These are phyloP conservation scores for Scopus umbretta DNA, from an alignment of 2,113 vertebrate genomes.

Conservation along the genomic window DNA sequence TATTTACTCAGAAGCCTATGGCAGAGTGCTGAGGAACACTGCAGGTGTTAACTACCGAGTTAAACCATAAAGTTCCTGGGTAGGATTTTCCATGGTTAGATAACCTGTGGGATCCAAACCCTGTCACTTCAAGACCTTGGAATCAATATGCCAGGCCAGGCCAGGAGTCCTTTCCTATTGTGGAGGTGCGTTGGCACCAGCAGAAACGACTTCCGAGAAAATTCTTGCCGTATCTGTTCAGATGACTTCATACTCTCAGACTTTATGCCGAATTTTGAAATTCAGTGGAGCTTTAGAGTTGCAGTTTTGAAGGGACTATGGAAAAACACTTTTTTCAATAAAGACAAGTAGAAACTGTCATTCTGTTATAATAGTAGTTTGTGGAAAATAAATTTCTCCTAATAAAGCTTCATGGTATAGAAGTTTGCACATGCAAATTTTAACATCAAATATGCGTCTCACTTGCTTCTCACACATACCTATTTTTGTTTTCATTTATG, in stretches of 20 bases:
- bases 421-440: background rate
- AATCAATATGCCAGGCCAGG: background rate
- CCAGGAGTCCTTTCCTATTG: background rate
- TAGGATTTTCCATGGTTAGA: background rate
- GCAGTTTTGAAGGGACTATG: background rate
- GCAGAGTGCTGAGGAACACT: background rate
- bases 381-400: background rate
- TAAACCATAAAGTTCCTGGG: background rate
- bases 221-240: background rate
- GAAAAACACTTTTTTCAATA: background rate
- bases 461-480: background rate
- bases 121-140: background rate
- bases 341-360: background rate
- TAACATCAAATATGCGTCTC: background rate
- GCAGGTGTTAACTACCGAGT: background rate
- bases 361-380: background rate
- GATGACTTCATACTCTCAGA: background rate
- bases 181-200: background rate
- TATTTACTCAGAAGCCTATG: background rate
- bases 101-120: background rate
- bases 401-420: background rate
- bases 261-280: background rate
- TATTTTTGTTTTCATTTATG: conserved; percentile 21
- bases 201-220: background rate
- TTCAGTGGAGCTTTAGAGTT: background rate